Base-by-base conservation (phyloP, 2,113 vertebrate genomes). In the Hippocampus abdominalis region DNA sequence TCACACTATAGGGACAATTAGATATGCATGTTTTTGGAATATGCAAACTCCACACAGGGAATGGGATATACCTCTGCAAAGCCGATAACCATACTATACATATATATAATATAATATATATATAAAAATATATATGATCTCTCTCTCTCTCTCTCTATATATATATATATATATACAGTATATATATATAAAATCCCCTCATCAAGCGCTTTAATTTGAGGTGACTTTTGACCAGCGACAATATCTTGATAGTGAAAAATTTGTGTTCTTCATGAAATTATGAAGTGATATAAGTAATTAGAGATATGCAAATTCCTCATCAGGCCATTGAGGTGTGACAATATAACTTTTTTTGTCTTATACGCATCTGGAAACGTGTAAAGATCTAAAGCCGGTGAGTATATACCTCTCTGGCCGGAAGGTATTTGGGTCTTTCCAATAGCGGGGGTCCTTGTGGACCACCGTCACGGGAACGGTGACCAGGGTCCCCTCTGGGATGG, bases 401-500 rank as follows among this genome's bases (percentile, higher is more conserved):
- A 78, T 44, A 78, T 72, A 88, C 89, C 89, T 85, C 68, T 90
- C 89, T 25, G 89, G 89, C 68, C 60, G 84, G 77, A 90, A 90
- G 8, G 54, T 54, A 20, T 82, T 77, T 1, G 89, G 84, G 42
- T 76, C 71, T 39, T 27, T 75, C 89, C 89, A 90, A 4, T 27
- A 88, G 2, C 71, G 81, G 9, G 87, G 86, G 69, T 88, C 86
- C 66, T 12, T 84, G 66, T 90, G 89, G 0, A 90, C 15, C 1
- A 74, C 0, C 11, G 29, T 2, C 23, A 65, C 46, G 36, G 89
- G 85, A 68, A 90, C 62, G 4, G 46, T 75, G 25, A 90, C 61
- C 8, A 79, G 0, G 0, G 80, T 81, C 71, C 78, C 81, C 5
- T 86, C 70, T 6, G 82, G 84, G 70, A 90, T 77, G 77, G 81